These are phyloP conservation scores for Xyrichtys novacula DNA, from an alignment of 2,797 vertebrate species.

Conservation along the genomic window DNA sequence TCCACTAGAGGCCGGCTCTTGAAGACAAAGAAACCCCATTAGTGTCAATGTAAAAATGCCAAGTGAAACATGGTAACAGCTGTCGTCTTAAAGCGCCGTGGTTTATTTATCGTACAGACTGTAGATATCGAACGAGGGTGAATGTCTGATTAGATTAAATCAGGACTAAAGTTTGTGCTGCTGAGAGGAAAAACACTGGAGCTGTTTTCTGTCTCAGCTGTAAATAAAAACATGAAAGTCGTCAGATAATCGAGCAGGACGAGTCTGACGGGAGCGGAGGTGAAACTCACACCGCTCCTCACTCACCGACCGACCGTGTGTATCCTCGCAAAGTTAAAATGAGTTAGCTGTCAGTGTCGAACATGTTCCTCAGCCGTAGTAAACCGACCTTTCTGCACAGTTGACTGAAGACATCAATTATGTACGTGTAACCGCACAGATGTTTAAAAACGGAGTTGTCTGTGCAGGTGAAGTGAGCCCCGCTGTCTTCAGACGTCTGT, in stretches of 20 bases:
- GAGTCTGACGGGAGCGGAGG: neutral
- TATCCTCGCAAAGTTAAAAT: conserved; percentile 18
- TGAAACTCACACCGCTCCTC: conserved; percentile 1
- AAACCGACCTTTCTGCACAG: conserved; percentile 40
- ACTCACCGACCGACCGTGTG: too few species aligned
- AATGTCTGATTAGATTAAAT: too few species aligned
- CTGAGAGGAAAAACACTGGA: too few species aligned
- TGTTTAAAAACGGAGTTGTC: conserved; percentile 45
- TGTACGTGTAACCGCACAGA: conserved; percentile 36
- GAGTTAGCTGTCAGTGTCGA: conserved; percentile 37
- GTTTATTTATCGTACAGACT: too few species aligned
- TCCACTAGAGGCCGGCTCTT: too few species aligned
- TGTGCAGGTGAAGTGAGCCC: conserved; percentile 18
- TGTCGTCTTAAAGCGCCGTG: too few species aligned
- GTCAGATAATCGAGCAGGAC: too few species aligned
- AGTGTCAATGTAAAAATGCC: too few species aligned
- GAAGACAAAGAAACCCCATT: too few species aligned
- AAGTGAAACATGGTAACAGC: too few species aligned
- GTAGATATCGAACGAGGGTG: too few species aligned
- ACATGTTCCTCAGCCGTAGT: conserved; percentile 40
- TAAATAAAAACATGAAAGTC: neutral
- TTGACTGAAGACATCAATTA: conserved; percentile 47
- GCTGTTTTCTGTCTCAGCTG: too few species aligned
- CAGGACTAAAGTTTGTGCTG: neutral
- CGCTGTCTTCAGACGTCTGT: conserved; percentile 28